Evolutionary conservation across 23 tunicate genomes (phyloP).

Genomic region (Botrylloides violaceus): DNA sequence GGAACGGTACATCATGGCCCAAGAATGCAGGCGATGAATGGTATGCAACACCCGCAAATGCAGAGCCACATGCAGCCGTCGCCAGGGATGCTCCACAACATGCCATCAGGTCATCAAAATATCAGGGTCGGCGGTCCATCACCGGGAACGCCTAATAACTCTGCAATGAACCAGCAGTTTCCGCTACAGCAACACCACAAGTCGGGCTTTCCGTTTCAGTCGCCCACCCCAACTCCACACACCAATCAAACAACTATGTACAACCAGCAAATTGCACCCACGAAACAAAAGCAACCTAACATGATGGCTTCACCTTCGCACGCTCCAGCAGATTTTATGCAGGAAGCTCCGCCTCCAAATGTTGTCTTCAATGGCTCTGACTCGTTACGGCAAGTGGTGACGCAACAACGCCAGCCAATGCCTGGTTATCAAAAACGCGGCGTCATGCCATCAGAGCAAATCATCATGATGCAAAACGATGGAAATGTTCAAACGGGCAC

Average conservation of each 20-base stretch:
- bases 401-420: neutral
- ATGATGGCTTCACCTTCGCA: conserved; percentile 10
- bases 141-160: conserved; percentile 6
- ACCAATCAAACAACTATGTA: conserved; percentile 1
- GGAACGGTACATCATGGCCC: conserved; percentile 24
- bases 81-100: conserved; percentile 17
- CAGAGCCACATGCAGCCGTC: conserved; percentile 13
- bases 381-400: conserved; percentile 8
- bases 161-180: conserved; percentile 16
- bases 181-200: conserved; percentile 24
- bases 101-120: no score
- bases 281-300: conserved; percentile 18
- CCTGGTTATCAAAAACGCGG: conserved; percentile 19
- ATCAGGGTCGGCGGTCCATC: conserved; percentile 20
- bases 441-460: neutral
- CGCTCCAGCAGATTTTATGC: neutral
- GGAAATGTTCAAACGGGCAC: neutral
- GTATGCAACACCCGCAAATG: conserved; percentile 19
- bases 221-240: conserved; percentile 19
- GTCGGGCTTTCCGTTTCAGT: conserved; percentile 21
- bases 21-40: conserved; percentile 11
- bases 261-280: neutral
- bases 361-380: conserved; percentile 22
- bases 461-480: neutral
- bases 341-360: conserved; percentile 21